A percentile compares a stretch with the other conserved stretches of the same genome.
Evolutionary conservation across 2,797 vertebrate species (phyloP).

Genomic region (Trematomus bernacchii): DNA sequence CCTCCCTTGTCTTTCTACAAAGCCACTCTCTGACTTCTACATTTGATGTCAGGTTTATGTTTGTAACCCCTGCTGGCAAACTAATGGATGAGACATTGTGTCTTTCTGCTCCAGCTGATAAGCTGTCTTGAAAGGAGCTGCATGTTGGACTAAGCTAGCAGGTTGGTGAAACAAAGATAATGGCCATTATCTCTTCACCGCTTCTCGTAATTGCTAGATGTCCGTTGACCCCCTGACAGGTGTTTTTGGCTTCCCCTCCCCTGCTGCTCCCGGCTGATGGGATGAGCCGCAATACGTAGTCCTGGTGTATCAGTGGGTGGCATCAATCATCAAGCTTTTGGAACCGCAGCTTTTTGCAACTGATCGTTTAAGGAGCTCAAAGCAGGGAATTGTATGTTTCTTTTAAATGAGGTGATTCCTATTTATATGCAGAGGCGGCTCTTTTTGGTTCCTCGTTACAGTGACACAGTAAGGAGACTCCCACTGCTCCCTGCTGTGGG

Average conservation of each 20-base stretch:
- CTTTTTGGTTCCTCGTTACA: conserved; percentile 12
- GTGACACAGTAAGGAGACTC: conserved; percentile 42
- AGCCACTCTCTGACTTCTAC: conserved; percentile 23
- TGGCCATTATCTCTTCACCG: conserved; percentile 66
- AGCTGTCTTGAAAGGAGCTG: conserved; percentile 51
- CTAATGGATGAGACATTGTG: conserved; percentile 62
- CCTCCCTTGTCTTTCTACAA: conserved; percentile 12
- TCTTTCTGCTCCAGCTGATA: conserved; percentile 40
- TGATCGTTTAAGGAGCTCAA: conserved; percentile 23
- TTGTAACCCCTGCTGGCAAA: conserved; percentile 48
- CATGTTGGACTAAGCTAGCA: conserved; percentile 43
- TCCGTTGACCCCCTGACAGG: conserved; percentile 52
- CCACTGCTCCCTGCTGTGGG: conserved; percentile 31
- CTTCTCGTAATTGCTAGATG: conserved; percentile 67
- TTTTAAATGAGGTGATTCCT: conserved; percentile 16
- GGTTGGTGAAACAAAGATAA: conserved; percentile 73
- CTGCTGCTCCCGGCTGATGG: conserved; percentile 25
- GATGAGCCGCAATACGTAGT: conserved; percentile 19
- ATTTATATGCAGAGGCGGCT: conserved; percentile 13
- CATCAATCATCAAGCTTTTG: conserved; percentile 25
- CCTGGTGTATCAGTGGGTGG: conserved; percentile 5
- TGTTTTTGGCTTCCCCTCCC: conserved; percentile 34
- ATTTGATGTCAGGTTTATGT: conserved; percentile 53
- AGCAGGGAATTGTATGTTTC: conserved; percentile 4
- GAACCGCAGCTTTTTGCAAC: conserved; percentile 11